Conservation (phyloP, 2,888 invertebrate species). For the Sinopyrophorus schimmeli region DNA sequence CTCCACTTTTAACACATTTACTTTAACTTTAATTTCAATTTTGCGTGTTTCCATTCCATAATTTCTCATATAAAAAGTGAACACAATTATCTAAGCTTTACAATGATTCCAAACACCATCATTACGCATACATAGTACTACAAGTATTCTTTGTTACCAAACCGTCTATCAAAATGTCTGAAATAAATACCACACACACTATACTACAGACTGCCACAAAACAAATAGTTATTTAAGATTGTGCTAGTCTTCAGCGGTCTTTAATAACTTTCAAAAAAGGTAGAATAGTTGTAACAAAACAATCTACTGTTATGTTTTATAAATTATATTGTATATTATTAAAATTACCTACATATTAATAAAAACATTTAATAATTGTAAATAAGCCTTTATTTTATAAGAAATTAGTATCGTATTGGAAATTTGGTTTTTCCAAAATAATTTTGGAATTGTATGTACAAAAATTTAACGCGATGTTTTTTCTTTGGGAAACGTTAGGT, state of each 20-base stretch:
- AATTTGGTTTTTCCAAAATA: no score
- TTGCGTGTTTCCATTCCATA: no score
- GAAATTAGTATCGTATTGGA: no score
- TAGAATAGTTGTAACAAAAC: conserved; percentile 29
- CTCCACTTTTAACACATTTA: no score
- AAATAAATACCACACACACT: conserved; percentile 12
- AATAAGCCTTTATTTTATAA: conserved; percentile 24
- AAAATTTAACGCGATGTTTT: no score
- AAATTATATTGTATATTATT: conserved; percentile 41
- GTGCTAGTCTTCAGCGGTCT: conserved; percentile 52
- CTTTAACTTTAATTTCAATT: no score
- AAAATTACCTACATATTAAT: conserved; percentile 38
- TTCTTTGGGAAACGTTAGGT: no score
- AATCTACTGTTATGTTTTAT: conserved; percentile 49
- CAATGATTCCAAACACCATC: no score
- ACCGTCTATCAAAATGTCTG: not conserved
- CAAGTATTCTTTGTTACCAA: conserved; percentile 12
- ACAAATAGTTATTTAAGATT: conserved; percentile 43
- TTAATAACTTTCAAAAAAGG: conserved; percentile 40
- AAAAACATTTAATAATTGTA: conserved; percentile 37
- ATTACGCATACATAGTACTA: conserved; percentile 1
- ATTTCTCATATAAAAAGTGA: no score
- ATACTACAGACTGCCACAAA: conserved; percentile 21
- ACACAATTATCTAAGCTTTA: no score
- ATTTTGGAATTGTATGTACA: no score